Evolutionary conservation across 2,113 vertebrate genomes (phyloP).

Genomic region (Meles meles): DNA sequence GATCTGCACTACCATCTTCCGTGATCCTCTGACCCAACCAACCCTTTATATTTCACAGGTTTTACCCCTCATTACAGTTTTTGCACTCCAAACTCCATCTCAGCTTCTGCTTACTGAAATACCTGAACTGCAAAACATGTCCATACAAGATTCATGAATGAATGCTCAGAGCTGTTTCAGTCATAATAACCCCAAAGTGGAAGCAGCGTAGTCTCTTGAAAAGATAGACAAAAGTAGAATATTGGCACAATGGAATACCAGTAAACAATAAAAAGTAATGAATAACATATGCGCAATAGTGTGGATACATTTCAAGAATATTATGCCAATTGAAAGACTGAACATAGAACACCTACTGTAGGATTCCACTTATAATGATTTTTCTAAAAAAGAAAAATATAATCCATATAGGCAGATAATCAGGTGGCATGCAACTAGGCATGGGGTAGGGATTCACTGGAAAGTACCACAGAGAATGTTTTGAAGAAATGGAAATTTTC

Average conservation of each 20-base stretch:
- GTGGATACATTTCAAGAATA: not conserved
- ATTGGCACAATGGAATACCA: not conserved
- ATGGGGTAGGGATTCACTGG: not conserved
- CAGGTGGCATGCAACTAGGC: not conserved
- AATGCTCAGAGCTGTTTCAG: not conserved
- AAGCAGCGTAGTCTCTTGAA: not conserved
- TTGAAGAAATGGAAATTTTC: not conserved
- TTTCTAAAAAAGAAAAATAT: not conserved
- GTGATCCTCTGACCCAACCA: not conserved
- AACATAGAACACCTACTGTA: not conserved
- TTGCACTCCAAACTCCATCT: not conserved
- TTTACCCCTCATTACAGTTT: not conserved
- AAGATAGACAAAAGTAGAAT: not conserved
- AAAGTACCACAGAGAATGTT: fast-evolving
- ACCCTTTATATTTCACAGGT: not conserved
- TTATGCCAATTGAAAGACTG: not conserved
- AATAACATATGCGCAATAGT: not conserved
- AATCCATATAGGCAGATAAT: not conserved
- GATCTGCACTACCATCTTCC: not conserved
- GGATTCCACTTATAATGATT: not conserved
- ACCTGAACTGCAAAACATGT: not conserved
- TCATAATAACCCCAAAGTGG: not conserved
- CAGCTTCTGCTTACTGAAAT: not conserved
- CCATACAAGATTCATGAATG: not conserved
- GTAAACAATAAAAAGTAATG: not conserved